Evolutionary conservation across 92 coral and sea anemone species (phyloP), one percentile per base, ranked within the genome.

Genomic region (Paramuricea clavata): DNA sequence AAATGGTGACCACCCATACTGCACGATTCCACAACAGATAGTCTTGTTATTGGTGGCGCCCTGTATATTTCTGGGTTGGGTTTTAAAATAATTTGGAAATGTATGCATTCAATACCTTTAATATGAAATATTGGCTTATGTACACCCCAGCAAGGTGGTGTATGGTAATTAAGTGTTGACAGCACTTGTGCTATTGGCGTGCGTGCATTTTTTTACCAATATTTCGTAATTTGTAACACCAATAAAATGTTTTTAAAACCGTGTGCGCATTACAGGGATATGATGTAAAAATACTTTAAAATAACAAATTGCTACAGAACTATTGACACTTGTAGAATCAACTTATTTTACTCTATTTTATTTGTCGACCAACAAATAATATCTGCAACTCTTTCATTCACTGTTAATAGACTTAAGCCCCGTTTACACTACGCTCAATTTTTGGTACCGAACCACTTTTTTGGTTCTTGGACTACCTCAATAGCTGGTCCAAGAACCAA

Each of bases 1-100:
- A 28, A 76, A 52, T 76, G 67, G 26, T 76, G 68, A 54, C 82
- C 82, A 76, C 68, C 65, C 68, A 76, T n/a, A 49, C 30, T 12
- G 81, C 60, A 49, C 47, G 81, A 74, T 74, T 76, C 16, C 8
- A 74, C 60, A 15, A 34, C 12, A 74, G 61, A 74, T 44, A 74
- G 43, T 26, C n/a, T 74, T 43, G 59, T 74, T 65, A 28, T 65
- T 28, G 2, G 35, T 27, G 39, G 39, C 72, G 72, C 72, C 72
- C 72, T 30, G 19, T 65, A 65, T 65, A 65, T 65, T 28, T n/a
- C 41, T 28, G 72, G 72, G 39, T 16, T 65, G 72, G 39, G 72
- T 5, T 60, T 9, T 6, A 60, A 65, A 30, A 65, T 9, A 65
- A 65, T 31, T 27, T 39, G 10, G 39, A 65, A 65, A 10, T 39